Percentiles rank a stretch among this genome's conserved stretches.
These are phyloP conservation scores for Tillus elongatus DNA, from an alignment of 2,888 invertebrate species.

Conservation along the genomic window DNA sequence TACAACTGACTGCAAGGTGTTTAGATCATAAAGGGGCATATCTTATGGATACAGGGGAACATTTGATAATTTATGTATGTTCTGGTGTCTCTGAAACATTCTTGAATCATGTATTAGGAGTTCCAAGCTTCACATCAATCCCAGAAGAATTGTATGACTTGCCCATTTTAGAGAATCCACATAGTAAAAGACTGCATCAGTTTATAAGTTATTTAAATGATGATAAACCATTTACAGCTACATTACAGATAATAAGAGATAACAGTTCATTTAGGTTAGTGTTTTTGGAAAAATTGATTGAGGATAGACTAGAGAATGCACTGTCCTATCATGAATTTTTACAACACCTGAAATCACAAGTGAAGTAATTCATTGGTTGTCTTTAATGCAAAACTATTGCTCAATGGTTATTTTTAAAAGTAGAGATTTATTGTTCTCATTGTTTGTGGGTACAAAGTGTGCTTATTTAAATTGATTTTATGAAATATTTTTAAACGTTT, in stretches of 20 bases:
- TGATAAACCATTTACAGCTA: slow-evolving; percentile 70
- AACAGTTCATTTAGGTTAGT: slow-evolving; percentile 73
- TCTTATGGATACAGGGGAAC: slow-evolving; percentile 78
- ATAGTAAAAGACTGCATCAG: slow-evolving; percentile 64
- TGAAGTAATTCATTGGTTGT: slow-evolving; percentile 72
- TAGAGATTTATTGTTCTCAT: too few species aligned
- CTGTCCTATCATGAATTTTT: slow-evolving; percentile 97
- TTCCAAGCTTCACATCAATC: slow-evolving; percentile 61
- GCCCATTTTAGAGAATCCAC: slow-evolving; percentile 66
- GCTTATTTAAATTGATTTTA: too few species aligned
- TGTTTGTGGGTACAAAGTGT: too few species aligned
- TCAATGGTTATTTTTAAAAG: too few species aligned
- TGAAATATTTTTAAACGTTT: too few species aligned
- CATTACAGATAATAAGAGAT: slow-evolving; percentile 80
- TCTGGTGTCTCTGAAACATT: slow-evolving; percentile 65
- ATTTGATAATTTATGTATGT: slow-evolving; percentile 76
- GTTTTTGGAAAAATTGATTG: slow-evolving; percentile 83
- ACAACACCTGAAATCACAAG: slow-evolving; percentile 84
- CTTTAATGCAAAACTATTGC: too few species aligned
- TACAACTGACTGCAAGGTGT: slow-evolving; percentile 78
- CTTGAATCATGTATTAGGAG: slow-evolving; percentile 70
- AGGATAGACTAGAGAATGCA: slow-evolving; percentile 89
- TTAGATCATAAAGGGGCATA: slow-evolving; percentile 84
- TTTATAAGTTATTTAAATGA: slow-evolving; percentile 79
- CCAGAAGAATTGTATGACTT: slow-evolving; percentile 69